Evolutionary conservation across 2,888 invertebrate genomes (phyloP), one percentile per base, ranked within the genome.

Genomic region (Lydus trimaculatus): DNA sequence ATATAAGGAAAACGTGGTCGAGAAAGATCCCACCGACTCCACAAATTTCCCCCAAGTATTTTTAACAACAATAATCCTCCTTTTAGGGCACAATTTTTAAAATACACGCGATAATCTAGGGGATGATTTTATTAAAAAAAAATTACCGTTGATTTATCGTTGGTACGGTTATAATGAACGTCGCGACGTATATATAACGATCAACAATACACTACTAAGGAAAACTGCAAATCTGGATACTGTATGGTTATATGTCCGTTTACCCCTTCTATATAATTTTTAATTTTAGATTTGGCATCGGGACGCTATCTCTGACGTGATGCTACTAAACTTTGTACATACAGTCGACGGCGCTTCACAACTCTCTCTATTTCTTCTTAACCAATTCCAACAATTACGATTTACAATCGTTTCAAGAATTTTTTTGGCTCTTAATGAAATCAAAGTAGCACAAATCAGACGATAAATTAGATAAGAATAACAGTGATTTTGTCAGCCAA

Each of bases 231-330:
- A 78, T 80, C 80, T 79, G 80, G 79, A 81, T 77, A 66, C 72
- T 71, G 71, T 75, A 76, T 78, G 77, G 75, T 74, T 75, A 77
- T 78, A 79, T 78, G 73, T 70, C 69, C 69, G 71, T 65, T 76
- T 75, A 77, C 80, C 78, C 81, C 77, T 83, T 81, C 83, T 87
- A 67, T 72, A 71, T 73, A 71, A 71, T 75, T 78, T 87, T 89
- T 89, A 87, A 87, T 87, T 88, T 89, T 89, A 89, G 89, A 87
- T 87, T 89, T 89, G 89, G 89, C 89, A 88, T 87, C 83, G 87
- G 86, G 87, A 88, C 88, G 89, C 87, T 65, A 64, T 58, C 67
- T 73, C 72, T 75, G 79, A 78, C 76, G 79, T 87, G 56, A 28
- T 56, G 28, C 11, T 52, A 25, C 23, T 23, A 52, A 25, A 23